Evolutionary conservation across 1,140 invertebrate species (phyloP).

Genomic region (Teleogryllus occipitalis): DNA sequence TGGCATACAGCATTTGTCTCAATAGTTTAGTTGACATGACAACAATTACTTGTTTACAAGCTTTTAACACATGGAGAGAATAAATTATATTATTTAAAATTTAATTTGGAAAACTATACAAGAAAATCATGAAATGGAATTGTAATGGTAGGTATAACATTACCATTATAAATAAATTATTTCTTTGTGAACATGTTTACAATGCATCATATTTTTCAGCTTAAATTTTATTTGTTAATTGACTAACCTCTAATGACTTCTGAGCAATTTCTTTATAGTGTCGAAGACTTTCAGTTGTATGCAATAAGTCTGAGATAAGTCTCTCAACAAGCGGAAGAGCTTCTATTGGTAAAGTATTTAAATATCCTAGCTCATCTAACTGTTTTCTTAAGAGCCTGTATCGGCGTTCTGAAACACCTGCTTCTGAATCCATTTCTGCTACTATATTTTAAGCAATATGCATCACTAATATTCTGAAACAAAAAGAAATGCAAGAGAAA

Average conservation of each 20-base stretch:
- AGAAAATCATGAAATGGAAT: neutral
- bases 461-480: no score
- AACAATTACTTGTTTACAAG: neutral
- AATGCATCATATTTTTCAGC: neutral
- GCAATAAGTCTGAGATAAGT: constrained; percentile 62
- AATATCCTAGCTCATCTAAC: constrained; percentile 63
- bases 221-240: neutral
- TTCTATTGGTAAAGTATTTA: constrained; percentile 59
- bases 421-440: neutral
- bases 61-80: neutral
- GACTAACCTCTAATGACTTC: constrained; percentile 47
- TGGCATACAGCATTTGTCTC: neutral
- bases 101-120: neutral
- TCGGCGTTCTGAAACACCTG: constrained; percentile 32
- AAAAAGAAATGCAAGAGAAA: no score
- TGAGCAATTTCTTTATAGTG: constrained; percentile 66
- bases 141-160: neutral
- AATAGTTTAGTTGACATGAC: neutral
- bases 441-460: no score
- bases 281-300: constrained; percentile 68
- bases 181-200: neutral
- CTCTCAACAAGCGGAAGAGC: constrained; percentile 64
- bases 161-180: neutral
- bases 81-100: neutral
- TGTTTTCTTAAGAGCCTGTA: constrained; percentile 48